phyloP scores from a whole-genome alignment of 2,113 vertebrate species.

The Xiphias gladius region DNA sequence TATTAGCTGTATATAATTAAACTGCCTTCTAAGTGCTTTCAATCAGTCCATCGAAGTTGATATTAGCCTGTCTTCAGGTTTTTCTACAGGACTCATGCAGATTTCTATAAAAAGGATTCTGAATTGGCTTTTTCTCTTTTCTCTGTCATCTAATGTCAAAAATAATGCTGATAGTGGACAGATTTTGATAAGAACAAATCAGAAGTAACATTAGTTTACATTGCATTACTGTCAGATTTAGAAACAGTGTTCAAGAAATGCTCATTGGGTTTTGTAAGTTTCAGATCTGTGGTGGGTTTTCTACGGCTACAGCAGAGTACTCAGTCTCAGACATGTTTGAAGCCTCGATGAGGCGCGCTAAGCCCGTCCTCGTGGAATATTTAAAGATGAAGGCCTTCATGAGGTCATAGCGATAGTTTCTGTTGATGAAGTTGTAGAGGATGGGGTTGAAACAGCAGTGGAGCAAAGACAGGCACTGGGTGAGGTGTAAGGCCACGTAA shows the following conservation, averaged over 20 bases:
- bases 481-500: slow-evolving; percentile 90
- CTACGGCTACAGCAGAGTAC: slow-evolving; percentile 91
- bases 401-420: slow-evolving; percentile 95
- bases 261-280: slow-evolving; percentile 1
- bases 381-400: slow-evolving; percentile 98
- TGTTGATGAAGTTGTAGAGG: slow-evolving; percentile 94
- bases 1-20: slow-evolving; percentile 44
- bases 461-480: slow-evolving; percentile 93
- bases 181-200: slow-evolving; percentile 35
- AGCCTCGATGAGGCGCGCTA: slow-evolving; percentile 91
- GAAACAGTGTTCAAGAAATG: slow-evolving; percentile 34
- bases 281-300: slow-evolving; percentile 83
- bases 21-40: slow-evolving; percentile 76
- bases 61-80: slow-evolving; percentile 39
- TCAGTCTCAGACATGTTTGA: slow-evolving; percentile 90
- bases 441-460: slow-evolving; percentile 98
- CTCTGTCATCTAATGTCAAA: slow-evolving; percentile 22
- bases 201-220: slow-evolving; percentile 28
- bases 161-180: neutral
- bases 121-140: neutral
- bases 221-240: slow-evolving; percentile 33
- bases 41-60: slow-evolving; percentile 50
- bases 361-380: slow-evolving; percentile 93
- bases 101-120: slow-evolving; percentile 12
- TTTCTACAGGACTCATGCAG: slow-evolving; percentile 40